Conservation (phyloP, 2,113 vertebrate genomes). For the Hemibagrus wyckioides region DNA sequence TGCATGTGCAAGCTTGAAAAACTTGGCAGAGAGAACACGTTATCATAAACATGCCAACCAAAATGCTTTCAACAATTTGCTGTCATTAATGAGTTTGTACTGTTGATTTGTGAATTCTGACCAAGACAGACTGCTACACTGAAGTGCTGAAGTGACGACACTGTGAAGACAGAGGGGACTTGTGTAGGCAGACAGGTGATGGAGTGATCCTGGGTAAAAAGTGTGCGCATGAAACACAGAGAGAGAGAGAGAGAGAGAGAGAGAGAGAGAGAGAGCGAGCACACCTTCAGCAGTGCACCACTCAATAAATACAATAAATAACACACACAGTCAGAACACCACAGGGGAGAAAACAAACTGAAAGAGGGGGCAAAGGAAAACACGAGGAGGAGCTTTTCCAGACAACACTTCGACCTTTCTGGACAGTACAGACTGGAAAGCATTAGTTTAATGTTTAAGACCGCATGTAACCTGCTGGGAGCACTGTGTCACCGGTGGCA, state of each 20-base stretch:
- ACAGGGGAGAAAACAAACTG: constrained; percentile 8
- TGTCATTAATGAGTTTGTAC: background rate
- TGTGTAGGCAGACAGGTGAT: constrained; percentile 44
- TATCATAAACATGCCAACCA: background rate
- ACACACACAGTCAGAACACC: background rate
- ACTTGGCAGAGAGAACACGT: background rate
- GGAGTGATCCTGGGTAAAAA: background rate
- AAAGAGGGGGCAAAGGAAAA: background rate
- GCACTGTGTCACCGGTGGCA: background rate
- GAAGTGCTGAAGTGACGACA: constrained; percentile 33
- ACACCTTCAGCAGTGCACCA: background rate
- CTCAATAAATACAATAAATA: constrained; percentile 16
- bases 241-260: background rate
- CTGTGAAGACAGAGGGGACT: constrained; percentile 30
- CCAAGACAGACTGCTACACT: constrained; percentile 14
- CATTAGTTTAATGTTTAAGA: background rate
- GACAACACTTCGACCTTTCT: background rate
- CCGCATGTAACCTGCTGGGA: background rate
- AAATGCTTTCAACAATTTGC: background rate
- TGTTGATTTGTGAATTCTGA: background rate
- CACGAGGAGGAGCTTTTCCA: background rate
- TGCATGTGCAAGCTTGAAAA: background rate
- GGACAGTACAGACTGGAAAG: background rate
- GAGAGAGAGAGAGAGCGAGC: background rate
- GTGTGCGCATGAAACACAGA: background rate